These are phyloP conservation scores for Phainopepla nitens DNA, from an alignment of 2,113 vertebrate species.

Conservation along the genomic window DNA sequence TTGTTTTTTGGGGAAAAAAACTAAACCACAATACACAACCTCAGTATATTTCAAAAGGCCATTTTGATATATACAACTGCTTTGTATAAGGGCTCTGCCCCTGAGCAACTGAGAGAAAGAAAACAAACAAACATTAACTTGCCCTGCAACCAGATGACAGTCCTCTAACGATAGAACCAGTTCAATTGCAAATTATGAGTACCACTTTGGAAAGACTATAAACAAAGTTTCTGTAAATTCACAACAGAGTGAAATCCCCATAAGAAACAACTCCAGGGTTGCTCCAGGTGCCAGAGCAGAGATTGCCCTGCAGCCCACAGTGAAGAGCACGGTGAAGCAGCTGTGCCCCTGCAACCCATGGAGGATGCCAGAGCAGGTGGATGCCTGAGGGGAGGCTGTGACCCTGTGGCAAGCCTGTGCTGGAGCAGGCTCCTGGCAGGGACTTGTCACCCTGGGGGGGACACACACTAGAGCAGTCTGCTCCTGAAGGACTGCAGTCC, in stretches of 20 bases:
- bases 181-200: neutral
- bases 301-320: neutral
- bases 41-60: neutral
- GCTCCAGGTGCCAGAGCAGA: neutral
- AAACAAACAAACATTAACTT: neutral
- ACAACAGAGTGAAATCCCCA: neutral
- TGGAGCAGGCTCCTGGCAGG: neutral
- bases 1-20: neutral
- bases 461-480: neutral
- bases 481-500: neutral
- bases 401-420: neutral
- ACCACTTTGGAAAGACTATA: neutral
- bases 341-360: neutral
- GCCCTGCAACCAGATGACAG: neutral
- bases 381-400: neutral
- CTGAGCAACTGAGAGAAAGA: neutral
- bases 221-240: neutral
- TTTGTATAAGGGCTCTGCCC: neutral
- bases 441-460: neutral
- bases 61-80: neutral
- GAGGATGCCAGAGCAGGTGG: neutral
- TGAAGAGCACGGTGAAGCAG: neutral
- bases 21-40: neutral
- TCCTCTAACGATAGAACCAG: neutral
- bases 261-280: neutral